Evolutionary conservation across 2,113 vertebrate species (phyloP).

Genomic region (Nibea coibor): DNA sequence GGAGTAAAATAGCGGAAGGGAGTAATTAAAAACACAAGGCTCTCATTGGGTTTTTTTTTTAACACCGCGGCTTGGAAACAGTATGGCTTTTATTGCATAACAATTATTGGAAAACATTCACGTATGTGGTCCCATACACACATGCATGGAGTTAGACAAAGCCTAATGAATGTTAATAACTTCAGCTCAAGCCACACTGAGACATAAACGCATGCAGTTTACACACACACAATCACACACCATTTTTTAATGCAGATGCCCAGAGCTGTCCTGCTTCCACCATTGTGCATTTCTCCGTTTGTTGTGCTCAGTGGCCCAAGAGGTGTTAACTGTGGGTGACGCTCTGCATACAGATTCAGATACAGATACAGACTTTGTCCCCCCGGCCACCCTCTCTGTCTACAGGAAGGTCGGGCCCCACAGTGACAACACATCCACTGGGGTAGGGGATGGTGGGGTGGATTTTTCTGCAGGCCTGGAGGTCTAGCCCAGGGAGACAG

Average conservation of each 20-base stretch:
- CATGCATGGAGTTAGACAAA: constrained; percentile 43
- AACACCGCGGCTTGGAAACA: constrained; percentile 27
- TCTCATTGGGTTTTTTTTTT: constrained; percentile 52
- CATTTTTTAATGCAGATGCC: constrained; percentile 26
- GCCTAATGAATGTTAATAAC: constrained; percentile 49
- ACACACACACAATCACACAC: constrained; percentile 17
- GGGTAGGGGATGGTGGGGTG: constrained; percentile 19
- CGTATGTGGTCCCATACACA: constrained; percentile 29
- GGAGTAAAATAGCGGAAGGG: constrained; percentile 51
- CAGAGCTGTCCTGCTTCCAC: constrained; percentile 13
- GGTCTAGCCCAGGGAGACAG: constrained; percentile 61
- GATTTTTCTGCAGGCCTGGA: constrained; percentile 48
- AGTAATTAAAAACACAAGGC: constrained; percentile 79
- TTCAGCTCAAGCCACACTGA: constrained; percentile 36
- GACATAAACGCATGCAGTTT: constrained; percentile 21
- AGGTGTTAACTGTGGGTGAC: constrained; percentile 43
- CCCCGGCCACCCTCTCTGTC: constrained; percentile 38
- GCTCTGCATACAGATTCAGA: constrained; percentile 59
- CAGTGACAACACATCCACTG: constrained; percentile 55
- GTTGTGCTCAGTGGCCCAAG: constrained; percentile 4
- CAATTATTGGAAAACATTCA: constrained; percentile 47
- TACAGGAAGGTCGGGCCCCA: constrained; percentile 51
- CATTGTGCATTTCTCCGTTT: constrained; percentile 4
- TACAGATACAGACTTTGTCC: constrained; percentile 49
- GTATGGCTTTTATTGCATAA: constrained; percentile 56